These are phyloP conservation scores for Phlogophora meticulosa DNA, from an alignment of 2,888 invertebrate species.

Conservation along the genomic window DNA sequence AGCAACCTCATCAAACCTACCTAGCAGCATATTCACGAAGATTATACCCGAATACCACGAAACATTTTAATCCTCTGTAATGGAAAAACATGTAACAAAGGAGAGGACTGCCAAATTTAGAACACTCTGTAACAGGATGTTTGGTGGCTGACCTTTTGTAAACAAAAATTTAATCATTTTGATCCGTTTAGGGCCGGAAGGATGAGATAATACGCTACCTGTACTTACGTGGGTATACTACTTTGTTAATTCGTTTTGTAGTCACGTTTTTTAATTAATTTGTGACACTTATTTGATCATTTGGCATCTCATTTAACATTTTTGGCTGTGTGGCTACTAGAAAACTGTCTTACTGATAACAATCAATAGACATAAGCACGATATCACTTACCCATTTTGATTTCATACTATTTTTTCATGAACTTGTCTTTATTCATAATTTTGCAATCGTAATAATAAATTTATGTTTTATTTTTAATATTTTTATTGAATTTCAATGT, in stretches of 20 bases:
- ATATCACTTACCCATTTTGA: too few species aligned
- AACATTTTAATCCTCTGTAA: conserved; percentile 59
- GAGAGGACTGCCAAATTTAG: conserved; percentile 50
- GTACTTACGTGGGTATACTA: conserved; percentile 28
- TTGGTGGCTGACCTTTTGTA: conserved; percentile 67
- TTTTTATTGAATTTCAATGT: too few species aligned
- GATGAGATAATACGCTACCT: conserved; percentile 63
- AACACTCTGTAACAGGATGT: conserved; percentile 60
- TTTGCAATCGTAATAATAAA: too few species aligned
- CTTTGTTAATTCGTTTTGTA: conserved; percentile 27
- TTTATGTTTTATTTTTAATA: too few species aligned
- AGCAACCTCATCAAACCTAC: neutral
- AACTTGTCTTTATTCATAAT: too few species aligned
- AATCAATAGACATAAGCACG: too few species aligned
- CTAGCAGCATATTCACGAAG: conserved; percentile 25
- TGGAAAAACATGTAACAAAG: conserved; percentile 64
- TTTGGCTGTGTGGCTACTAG: neutral
- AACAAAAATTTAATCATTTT: conserved; percentile 74
- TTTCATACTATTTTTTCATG: too few species aligned
- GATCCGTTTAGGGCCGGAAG: conserved; percentile 71
- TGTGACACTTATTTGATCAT: neutral
- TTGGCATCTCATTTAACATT: neutral
- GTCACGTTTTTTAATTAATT: conserved; percentile 24
- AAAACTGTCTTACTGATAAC: neutral
- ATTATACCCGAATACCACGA: conserved; percentile 44